Evolutionary conservation across 2,113 vertebrate species (phyloP).

Genomic region (Origma solitaria): DNA sequence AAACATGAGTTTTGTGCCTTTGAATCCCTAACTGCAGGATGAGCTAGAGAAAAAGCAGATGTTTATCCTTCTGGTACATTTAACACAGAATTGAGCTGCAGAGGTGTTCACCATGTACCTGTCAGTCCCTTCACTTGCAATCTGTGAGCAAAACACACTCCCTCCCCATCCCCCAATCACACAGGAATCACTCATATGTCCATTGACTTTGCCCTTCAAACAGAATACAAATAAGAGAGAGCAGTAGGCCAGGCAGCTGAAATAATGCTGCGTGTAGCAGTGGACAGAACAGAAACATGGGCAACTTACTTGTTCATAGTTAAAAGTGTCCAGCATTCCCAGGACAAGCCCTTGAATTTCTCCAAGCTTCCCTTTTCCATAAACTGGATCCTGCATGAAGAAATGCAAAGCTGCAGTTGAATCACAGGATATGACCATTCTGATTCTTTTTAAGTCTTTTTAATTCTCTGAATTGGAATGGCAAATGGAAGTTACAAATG

Average conservation of each 20-base stretch:
- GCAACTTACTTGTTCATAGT: slow-evolving; percentile 87
- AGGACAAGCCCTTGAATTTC: slow-evolving; percentile 95
- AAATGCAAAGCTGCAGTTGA: neutral
- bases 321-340: slow-evolving; percentile 97
- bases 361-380: slow-evolving; percentile 92
- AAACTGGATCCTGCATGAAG: slow-evolving; percentile 87
- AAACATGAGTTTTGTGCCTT: neutral
- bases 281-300: neutral
- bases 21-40: neutral
- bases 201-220: neutral
- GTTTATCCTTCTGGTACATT: slow-evolving; percentile 11
- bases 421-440: neutral
- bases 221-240: neutral
- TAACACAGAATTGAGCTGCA: neutral
- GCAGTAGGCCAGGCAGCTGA: neutral
- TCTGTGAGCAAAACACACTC: neutral
- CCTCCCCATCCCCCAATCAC: neutral
- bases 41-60: neutral
- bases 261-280: neutral
- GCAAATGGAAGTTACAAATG: neutral
- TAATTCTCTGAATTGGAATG: neutral
- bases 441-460: too few relatives aligned
- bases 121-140: neutral
- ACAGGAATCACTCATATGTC: neutral
- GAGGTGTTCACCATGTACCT: neutral